Percentiles rank a stretch among this genome's conserved stretches.
Conservation (phyloP, 2,113 vertebrate species). For the Coregonus clupeaformis region DNA sequence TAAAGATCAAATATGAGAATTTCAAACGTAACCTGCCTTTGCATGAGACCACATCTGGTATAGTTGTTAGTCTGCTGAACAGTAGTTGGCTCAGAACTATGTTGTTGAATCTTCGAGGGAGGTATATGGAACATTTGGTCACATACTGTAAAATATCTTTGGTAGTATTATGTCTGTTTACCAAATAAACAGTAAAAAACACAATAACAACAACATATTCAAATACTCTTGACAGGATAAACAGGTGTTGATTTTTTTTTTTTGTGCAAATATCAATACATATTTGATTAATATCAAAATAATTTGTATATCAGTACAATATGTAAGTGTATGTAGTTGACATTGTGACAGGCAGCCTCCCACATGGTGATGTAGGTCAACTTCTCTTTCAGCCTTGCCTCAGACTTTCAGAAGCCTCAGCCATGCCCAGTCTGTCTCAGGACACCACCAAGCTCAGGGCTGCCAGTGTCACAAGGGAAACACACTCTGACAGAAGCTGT, state of each 20-base stretch:
- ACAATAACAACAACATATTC: neutral
- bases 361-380: slow-evolving; percentile 72
- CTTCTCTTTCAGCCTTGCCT: slow-evolving; percentile 59
- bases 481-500: slow-evolving; percentile 61
- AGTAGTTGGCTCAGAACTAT: slow-evolving; percentile 20
- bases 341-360: slow-evolving; percentile 54
- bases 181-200: slow-evolving; percentile 10
- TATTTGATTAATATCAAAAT: neutral
- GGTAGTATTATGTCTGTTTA: neutral
- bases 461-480: slow-evolving; percentile 50
- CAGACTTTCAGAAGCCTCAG: slow-evolving; percentile 51
- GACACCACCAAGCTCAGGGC: slow-evolving; percentile 62
- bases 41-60: slow-evolving; percentile 21
- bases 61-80: slow-evolving; percentile 19
- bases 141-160: slow-evolving; percentile 2
- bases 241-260: neutral
- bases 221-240: neutral
- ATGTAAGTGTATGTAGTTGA: slow-evolving; percentile 21
- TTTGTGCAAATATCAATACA: neutral
- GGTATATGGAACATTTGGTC: slow-evolving; percentile 22
- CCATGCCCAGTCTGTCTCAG: slow-evolving; percentile 52
- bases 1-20: neutral
- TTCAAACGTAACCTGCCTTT: slow-evolving; percentile 4
- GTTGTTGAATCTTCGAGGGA: slow-evolving; percentile 25
- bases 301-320: slow-evolving; percentile 6